Percentiles rank a stretch among this genome's conserved stretches.
Conservation (phyloP, 1,140 invertebrate species). For the Drosophila truncata region DNA sequence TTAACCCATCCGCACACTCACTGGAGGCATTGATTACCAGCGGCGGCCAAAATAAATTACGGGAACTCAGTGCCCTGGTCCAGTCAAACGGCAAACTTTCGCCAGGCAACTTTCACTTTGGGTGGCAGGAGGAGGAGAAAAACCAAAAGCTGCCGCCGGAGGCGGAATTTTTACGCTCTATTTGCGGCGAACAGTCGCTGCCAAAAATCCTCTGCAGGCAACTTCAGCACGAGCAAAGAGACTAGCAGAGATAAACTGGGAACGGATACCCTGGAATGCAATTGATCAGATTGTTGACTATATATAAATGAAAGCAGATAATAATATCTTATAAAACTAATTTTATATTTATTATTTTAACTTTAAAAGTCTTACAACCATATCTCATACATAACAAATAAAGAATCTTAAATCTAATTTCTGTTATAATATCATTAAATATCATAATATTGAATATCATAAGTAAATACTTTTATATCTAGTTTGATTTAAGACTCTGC, state of each 20-base stretch:
- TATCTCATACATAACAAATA: not conserved
- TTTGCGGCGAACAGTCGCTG: slow-evolving; percentile 71
- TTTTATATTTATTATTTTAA: not conserved
- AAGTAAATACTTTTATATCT: too few relatives aligned
- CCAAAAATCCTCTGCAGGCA: slow-evolving; percentile 76
- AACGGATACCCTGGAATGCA: not conserved
- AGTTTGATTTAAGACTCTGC: not conserved
- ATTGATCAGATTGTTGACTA: not conserved
- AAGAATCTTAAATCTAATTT: not conserved
- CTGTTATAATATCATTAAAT: not conserved
- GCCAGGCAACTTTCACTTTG: slow-evolving; percentile 67
- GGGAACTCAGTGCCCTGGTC: slow-evolving; percentile 35
- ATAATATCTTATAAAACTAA: too few relatives aligned
- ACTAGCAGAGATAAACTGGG: not conserved
- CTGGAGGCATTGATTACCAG: slow-evolving; percentile 76
- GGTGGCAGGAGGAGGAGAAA: slow-evolving; percentile 4
- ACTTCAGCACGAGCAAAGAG: slow-evolving; percentile 13
- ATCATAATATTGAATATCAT: too few relatives aligned
- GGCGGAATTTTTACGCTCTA: slow-evolving; percentile 81
- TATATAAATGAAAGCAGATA: not conserved
- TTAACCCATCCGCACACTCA: slow-evolving; percentile 73
- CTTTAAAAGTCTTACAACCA: not conserved
- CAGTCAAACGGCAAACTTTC: slow-evolving; percentile 66
- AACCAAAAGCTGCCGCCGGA: slow-evolving; percentile 32
- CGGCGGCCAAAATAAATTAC: slow-evolving; percentile 80